Conservation (phyloP, 2,113 vertebrate species). For the Corydoras sp. region DNA sequence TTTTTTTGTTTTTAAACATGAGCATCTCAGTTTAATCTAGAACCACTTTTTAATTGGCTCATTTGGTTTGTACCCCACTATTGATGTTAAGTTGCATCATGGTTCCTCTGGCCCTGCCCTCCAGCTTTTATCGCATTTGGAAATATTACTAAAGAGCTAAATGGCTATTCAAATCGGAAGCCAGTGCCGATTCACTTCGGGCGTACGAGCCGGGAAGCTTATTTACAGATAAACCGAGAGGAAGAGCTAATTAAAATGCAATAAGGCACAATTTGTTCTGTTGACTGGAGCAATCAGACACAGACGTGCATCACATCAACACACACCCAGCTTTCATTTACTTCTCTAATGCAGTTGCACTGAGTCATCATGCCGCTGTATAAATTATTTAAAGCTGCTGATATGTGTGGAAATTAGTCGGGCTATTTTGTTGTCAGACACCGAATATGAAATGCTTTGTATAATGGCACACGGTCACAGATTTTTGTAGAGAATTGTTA, state of each 20-base stretch:
- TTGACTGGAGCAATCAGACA: conserved; percentile 27
- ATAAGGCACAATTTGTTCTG: conserved; percentile 30
- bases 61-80: background rate
- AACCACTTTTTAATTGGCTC: too few relatives aligned
- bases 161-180: conserved; percentile 29
- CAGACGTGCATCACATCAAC: background rate
- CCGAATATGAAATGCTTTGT: background rate
- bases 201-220: conserved; percentile 31
- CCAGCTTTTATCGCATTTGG: background rate
- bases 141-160: conserved; percentile 24
- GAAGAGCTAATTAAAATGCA: conserved; percentile 38
- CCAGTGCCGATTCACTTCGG: conserved; percentile 4
- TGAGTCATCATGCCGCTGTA: background rate
- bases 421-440: background rate
- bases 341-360: conserved; percentile 4
- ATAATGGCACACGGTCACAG: background rate
- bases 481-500: background rate
- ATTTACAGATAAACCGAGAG: conserved; percentile 23
- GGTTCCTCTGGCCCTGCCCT: conserved; percentile 2
- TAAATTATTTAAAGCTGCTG: background rate
- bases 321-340: conserved; percentile 8
- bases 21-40: too few relatives aligned
- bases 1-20: too few relatives aligned
- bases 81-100: conserved; percentile 14
- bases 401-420: background rate